A percentile compares a stretch with the other conserved stretches of the same genome.
These are phyloP conservation scores for Noctuana brunneofusca DNA, from an alignment of 2,888 invertebrate genomes.

Conservation along the genomic window DNA sequence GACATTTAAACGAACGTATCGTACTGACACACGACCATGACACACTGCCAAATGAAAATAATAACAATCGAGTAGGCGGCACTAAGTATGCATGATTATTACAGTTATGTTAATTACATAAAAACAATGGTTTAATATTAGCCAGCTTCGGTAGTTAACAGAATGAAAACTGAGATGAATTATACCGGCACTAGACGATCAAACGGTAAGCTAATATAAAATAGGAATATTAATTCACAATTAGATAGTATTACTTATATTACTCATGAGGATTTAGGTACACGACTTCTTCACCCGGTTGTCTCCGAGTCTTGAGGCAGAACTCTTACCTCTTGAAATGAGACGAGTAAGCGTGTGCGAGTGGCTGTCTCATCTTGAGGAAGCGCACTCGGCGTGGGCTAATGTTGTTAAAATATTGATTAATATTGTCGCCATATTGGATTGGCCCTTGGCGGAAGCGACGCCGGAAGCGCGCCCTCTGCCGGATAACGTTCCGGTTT, in stretches of 20 bases:
- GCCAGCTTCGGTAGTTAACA: too few relatives aligned
- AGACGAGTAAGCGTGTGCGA: conserved; percentile 42
- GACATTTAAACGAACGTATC: background rate
- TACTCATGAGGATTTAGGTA: background rate
- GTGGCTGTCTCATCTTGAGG: conserved; percentile 69
- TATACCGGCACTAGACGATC: too few relatives aligned
- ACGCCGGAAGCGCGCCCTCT: conserved; percentile 57
- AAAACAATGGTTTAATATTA: background rate
- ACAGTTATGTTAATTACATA: background rate
- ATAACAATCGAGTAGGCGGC: background rate
- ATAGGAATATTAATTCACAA: too few relatives aligned
- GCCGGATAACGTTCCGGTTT: conserved; percentile 62
- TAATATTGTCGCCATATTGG: conserved; percentile 82
- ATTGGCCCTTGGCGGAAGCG: conserved; percentile 67
- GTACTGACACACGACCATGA: background rate
- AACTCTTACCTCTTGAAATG: conserved; percentile 29
- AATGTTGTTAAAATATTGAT: conserved; percentile 83
- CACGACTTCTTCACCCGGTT: background rate
- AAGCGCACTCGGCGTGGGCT: conserved; percentile 56
- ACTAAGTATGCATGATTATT: too few relatives aligned
- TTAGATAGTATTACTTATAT: too few relatives aligned
- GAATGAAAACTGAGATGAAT: too few relatives aligned
- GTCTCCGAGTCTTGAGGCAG: background rate
- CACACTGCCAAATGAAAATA: conserved; percentile 3
- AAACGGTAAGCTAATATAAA: too few relatives aligned